Base-by-base conservation (phyloP, 1,140 invertebrate species). In the Heliothis virescens region DNA sequence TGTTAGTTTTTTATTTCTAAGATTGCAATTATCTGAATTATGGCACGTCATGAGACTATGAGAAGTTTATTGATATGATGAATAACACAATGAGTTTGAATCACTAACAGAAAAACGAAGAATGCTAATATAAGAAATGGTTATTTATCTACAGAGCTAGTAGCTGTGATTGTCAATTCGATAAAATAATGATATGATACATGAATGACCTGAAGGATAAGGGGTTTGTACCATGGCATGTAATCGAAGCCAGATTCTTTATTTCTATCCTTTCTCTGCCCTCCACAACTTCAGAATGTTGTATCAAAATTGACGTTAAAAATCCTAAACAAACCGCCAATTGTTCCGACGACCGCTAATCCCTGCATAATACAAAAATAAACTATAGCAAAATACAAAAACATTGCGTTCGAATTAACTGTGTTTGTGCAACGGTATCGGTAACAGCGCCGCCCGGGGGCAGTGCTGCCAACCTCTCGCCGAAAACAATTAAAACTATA, bases 401-500 rank as follows among this genome's bases (percentile, higher is more conserved):
- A 75, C 52, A 80, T 80, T 75, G 50, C 29, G 13, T 69, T 75
- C 62, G 16, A 67, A 80, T 80, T 55, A 69, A 75, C 50, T 48
- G 18, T 75, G 79, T 80, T 80, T 80, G 53, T 75, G 60, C 72
- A 75, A 80, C 71, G 79, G 72, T 75, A 67, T 79, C 69, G 71
- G 34, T 80, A 67, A 75, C 59, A 67, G 73, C 82, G 83, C 79
- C 87, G 88, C 89, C 89, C 84, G 82, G 63, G 84, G 90, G 87
- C 89, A 79, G 78, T 75, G 63, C 87, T 79, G 85, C 86, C 87
- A 83, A 82, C 91, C 90, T 89, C 87, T 82, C 86, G 83, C 88
- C 83, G 77, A 87, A 93, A 93, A 92, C 91, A 91, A 92, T 92
- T 91, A 92, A 84, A 86, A 82, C 83, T 86, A 90, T 87, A 89